Evolutionary conservation across 1,140 invertebrate species (phyloP), one percentile per base, ranked within the genome.

Genomic region (Zaprionus taronus): DNA sequence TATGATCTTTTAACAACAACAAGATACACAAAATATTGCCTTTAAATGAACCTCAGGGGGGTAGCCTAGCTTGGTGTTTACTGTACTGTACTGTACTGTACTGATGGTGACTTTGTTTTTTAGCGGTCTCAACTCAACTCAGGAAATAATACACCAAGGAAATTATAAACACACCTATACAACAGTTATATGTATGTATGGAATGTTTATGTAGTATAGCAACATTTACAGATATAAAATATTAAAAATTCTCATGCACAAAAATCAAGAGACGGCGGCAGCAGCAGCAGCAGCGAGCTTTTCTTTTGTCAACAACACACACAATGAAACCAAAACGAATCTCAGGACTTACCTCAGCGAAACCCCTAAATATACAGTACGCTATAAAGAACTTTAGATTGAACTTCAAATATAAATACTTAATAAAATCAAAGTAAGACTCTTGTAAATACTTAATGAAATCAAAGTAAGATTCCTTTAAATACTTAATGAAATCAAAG

Each of bases 301-400:
- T 47, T 17, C 41, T 47, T 83, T 81, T 80, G 85, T 85, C 85
- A 89, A 89, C 85, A 89, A 85, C 85, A 89, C 83, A 87, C 85
- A 91, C 84, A 90, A 82, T 71, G 56, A 79, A 80, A 67, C 83
- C 77, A 66, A 68, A 79, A 77, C 65, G 71, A 68, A 64, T 56
- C 61, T 55, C 51, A 41, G 62, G 62, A 84, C 84, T 89, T 84
- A 90, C 84, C 85, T 90, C 60, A 62, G 60, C 15, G 15, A 53
- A 56, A 31, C 24, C 68, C 68, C 47, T 49, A 20, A 49, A 17
- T 49, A 22, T 9, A 49, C 9, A 22, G 17, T 49, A 75, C 51
- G 51, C 61, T 22, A 58, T 51, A 28, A 49, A 17, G n/a, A 47
- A 47, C 41, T 38, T 38, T 4, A 15, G 14, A 12, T 38, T 38